Percentiles rank a stretch among this genome's conserved stretches.
phyloP scores from a whole-genome alignment of 2,797 vertebrate genomes.

The Sebastes kiyomatsui region DNA sequence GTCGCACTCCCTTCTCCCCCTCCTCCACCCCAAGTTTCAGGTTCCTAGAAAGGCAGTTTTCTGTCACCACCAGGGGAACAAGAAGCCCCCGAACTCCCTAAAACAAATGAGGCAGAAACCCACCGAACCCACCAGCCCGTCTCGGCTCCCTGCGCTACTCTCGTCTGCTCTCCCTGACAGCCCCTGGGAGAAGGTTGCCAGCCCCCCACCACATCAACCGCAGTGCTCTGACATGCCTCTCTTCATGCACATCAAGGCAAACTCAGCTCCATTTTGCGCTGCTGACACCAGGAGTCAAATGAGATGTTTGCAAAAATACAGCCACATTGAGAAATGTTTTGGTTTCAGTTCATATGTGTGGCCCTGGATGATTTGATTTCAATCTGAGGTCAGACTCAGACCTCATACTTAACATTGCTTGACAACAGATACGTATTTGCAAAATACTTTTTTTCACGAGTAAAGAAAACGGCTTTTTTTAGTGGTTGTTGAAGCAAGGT shows the following conservation, averaged over 20 bases:
- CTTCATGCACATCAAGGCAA: slow-evolving; percentile 57
- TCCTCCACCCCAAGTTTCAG: slow-evolving; percentile 52
- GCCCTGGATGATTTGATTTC: slow-evolving; percentile 50
- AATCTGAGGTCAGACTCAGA: slow-evolving; percentile 58
- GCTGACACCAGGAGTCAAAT: slow-evolving; percentile 30
- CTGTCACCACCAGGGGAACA: slow-evolving; percentile 44
- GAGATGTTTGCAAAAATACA: slow-evolving; percentile 32
- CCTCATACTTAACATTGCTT: background rate
- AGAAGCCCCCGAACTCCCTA: slow-evolving; percentile 51
- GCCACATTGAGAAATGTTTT: slow-evolving; percentile 8
- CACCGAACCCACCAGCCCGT: slow-evolving; percentile 70
- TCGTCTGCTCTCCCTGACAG: slow-evolving; percentile 56
- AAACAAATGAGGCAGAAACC: slow-evolving; percentile 59
- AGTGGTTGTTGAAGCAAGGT: background rate
- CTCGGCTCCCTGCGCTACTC: slow-evolving; percentile 47
- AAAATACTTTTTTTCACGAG: background rate
- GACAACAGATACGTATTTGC: background rate
- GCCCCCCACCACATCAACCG: slow-evolving; percentile 74
- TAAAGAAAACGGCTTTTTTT: background rate
- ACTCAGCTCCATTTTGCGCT: background rate
- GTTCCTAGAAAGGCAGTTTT: slow-evolving; percentile 80
- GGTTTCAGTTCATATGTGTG: slow-evolving; percentile 23
- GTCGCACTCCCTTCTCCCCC: background rate
- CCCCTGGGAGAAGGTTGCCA: slow-evolving; percentile 62
- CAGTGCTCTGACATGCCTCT: slow-evolving; percentile 52